phyloP scores from a whole-genome alignment of 1,140 invertebrate species.

The Pseudomyrmex concolor region DNA sequence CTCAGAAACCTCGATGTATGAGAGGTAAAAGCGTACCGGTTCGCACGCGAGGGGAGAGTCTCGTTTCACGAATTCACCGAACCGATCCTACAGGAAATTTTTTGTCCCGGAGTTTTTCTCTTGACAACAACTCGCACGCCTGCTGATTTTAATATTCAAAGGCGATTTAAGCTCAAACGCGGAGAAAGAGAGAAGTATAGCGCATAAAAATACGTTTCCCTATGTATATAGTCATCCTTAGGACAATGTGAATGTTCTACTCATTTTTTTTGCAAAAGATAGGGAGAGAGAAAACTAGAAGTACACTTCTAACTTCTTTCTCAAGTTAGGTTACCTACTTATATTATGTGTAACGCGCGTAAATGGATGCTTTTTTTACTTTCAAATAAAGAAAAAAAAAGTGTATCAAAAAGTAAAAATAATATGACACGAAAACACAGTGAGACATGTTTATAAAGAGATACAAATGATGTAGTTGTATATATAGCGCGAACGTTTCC shows the following conservation, averaged over 20 bases:
- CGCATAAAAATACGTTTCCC: neutral
- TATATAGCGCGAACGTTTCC: neutral
- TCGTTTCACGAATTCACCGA: slow-evolving; percentile 19
- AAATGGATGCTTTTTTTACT: neutral
- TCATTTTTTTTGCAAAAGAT: too few species aligned
- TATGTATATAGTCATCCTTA: too few species aligned
- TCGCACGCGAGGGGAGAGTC: slow-evolving; percentile 35
- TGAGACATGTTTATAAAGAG: too few species aligned
- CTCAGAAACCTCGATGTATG: slow-evolving; percentile 1
- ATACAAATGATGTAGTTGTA: too few species aligned
- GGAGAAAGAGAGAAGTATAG: neutral
- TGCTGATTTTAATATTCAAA: slow-evolving; percentile 17
- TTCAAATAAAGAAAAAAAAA: neutral
- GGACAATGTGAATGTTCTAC: too few species aligned
- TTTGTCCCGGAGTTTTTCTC: neutral
- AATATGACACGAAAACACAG: neutral
- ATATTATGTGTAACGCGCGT: neutral
- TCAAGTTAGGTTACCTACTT: neutral
- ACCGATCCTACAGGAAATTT: neutral
- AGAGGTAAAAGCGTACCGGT: slow-evolving; percentile 1
- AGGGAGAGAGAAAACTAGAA: too few species aligned
- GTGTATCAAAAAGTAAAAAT: too few species aligned
- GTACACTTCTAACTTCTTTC: too few species aligned
- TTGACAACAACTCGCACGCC: neutral
- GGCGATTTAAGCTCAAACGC: neutral